Percentiles rank a stretch among this genome's conserved stretches.
Conservation (phyloP, 2,797 vertebrate genomes). For the Pangasius sanitwongsei region DNA sequence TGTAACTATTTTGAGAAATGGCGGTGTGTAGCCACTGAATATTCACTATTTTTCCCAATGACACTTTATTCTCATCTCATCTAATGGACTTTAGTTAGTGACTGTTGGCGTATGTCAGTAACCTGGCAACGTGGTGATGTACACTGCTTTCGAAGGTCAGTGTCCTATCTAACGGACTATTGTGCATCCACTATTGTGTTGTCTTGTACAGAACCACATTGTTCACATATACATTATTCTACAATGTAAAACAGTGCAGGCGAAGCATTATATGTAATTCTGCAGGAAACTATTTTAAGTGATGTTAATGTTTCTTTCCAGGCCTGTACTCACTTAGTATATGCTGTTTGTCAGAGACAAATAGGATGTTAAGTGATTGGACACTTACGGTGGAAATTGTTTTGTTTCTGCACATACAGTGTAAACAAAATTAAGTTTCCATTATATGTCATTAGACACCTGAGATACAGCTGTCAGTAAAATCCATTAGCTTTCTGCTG, state of each 20-base stretch:
- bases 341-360: constrained; percentile 3
- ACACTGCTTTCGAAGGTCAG: neutral
- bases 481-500: constrained; percentile 36
- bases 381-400: neutral
- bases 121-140: neutral
- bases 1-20: too few relatives aligned
- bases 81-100: neutral
- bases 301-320: neutral
- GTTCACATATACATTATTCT: neutral
- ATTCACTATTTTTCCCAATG: neutral
- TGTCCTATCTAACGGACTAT: neutral
- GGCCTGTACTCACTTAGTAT: neutral
- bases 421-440: constrained; percentile 33
- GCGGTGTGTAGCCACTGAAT: too few relatives aligned
- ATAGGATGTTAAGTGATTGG: neutral
- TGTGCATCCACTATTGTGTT: neutral
- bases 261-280: neutral
- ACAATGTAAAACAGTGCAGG: neutral
- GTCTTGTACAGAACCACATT: neutral
- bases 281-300: neutral
- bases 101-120: neutral
- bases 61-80: neutral
- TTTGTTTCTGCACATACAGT: neutral
- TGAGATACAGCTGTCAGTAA: constrained; percentile 7
- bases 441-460: constrained; percentile 39